A percentile compares a stretch with the other conserved stretches of the same genome.
Conservation (phyloP, 2,888 invertebrate species). For the Diaperis boleti region DNA sequence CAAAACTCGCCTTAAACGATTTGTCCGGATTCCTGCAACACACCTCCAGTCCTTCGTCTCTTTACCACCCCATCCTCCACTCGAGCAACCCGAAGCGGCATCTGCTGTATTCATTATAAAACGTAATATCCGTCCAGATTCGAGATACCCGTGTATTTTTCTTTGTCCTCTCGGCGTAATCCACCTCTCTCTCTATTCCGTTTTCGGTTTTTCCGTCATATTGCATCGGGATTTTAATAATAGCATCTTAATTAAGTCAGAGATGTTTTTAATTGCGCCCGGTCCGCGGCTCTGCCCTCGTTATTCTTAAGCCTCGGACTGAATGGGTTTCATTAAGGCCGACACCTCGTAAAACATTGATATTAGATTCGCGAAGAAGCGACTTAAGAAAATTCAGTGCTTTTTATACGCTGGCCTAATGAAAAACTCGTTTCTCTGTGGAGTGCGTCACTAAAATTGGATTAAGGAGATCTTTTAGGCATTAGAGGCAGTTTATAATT, state of each 20-base stretch:
- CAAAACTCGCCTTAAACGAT: too few species aligned
- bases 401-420: too few species aligned
- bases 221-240: conserved; percentile 64
- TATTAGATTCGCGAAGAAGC: conserved; percentile 54
- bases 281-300: conserved; percentile 59
- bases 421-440: too few species aligned
- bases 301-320: conserved; percentile 61
- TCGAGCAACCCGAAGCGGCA: conserved; percentile 45
- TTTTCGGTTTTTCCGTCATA: conserved; percentile 52
- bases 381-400: conserved; percentile 27
- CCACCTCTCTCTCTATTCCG: conserved; percentile 45
- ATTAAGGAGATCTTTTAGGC: too few species aligned
- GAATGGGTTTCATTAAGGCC: conserved; percentile 64
- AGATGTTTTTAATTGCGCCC: conserved; percentile 66
- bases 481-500: too few species aligned
- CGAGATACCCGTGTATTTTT: conserved; percentile 59
- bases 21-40: too few species aligned
- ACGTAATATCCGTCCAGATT: conserved; percentile 62
- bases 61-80: conserved; percentile 39
- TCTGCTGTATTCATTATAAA: conserved; percentile 64
- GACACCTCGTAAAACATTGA: conserved; percentile 65
- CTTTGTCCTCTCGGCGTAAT: conserved; percentile 56
- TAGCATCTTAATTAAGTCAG: conserved; percentile 66
- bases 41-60: too few species aligned
- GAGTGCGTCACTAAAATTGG: too few species aligned